These are phyloP conservation scores for Penaeus monodon DNA, from an alignment of 2,888 invertebrate genomes.

Conservation along the genomic window DNA sequence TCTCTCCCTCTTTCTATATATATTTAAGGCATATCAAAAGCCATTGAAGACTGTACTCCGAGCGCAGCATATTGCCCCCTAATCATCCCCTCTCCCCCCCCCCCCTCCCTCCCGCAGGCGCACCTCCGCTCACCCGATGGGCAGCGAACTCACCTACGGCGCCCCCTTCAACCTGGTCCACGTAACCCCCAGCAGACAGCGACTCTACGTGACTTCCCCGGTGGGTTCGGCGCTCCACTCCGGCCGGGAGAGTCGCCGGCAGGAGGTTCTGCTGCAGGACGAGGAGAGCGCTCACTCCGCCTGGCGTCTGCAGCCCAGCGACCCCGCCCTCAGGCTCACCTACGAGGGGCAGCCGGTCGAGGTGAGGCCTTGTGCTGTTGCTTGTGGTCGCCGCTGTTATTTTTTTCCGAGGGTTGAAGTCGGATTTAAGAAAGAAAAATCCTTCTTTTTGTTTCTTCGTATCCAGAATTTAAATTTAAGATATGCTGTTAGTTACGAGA, in stretches of 20 bases:
- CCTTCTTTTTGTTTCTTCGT: too few species aligned
- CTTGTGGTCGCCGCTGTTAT: too few species aligned
- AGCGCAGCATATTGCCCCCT: too few species aligned
- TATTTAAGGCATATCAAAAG: too few species aligned
- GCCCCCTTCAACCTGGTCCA: slow-evolving; percentile 57
- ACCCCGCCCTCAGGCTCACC: slow-evolving; percentile 23
- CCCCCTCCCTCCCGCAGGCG: slow-evolving; percentile 24
- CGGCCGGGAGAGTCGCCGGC: slow-evolving; percentile 39
- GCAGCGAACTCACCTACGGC: slow-evolving; percentile 43
- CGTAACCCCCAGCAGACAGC: slow-evolving; percentile 26
- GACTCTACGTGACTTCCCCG: slow-evolving; percentile 52
- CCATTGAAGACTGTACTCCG: too few species aligned
- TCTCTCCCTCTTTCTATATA: too few species aligned
- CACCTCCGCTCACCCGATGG: not conserved
- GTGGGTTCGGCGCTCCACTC: slow-evolving; percentile 47
- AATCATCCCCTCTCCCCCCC: too few species aligned
- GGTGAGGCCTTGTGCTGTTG: slow-evolving; percentile 2
- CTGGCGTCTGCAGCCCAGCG: slow-evolving; percentile 48
- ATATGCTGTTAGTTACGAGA: too few species aligned
- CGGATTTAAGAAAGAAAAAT: too few species aligned
- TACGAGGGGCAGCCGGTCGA: slow-evolving; percentile 50
- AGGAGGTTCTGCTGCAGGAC: slow-evolving; percentile 54
- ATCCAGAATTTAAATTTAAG: too few species aligned
- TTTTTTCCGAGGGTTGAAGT: too few species aligned
- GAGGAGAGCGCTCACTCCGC: slow-evolving; percentile 36